Evolutionary conservation across 2,113 vertebrate genomes (phyloP).

Genomic region (Podiceps cristatus): DNA sequence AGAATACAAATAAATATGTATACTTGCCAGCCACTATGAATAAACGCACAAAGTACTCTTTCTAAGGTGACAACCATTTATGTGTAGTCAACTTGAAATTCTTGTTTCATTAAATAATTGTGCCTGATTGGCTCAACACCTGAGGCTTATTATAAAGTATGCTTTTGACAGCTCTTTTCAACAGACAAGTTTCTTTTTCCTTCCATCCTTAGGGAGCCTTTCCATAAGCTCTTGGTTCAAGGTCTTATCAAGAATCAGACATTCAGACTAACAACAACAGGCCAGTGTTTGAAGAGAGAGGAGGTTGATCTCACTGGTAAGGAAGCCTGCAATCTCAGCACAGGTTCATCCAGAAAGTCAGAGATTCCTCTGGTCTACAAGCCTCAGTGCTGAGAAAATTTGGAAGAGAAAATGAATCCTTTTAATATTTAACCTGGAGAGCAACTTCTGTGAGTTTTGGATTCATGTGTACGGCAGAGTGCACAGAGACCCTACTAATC

Average conservation of each 20-base stretch:
- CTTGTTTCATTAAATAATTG: neutral
- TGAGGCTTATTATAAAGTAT: neutral
- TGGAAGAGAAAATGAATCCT: neutral
- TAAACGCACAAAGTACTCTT: neutral
- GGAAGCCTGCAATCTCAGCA: neutral
- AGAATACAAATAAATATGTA: conserved; percentile 8
- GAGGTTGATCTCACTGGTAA: conserved; percentile 91
- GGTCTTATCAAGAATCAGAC: conserved; percentile 96
- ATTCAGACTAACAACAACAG: conserved; percentile 82
- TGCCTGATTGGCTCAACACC: neutral
- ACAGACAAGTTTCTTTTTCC: neutral
- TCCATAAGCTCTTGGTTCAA: conserved; percentile 92
- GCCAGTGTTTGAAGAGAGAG: conserved; percentile 87
- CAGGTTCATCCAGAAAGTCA: neutral
- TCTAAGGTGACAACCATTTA: neutral
- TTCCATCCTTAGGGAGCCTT: conserved; percentile 87
- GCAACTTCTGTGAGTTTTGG: neutral
- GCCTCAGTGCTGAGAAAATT: neutral
- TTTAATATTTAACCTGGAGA: neutral
- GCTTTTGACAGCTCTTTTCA: neutral
- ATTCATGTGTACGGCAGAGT: neutral
- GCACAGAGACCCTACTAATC: neutral
- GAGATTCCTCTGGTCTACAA: neutral
- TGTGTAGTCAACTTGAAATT: conserved; percentile 13
- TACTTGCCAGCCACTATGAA: neutral